A percentile compares a stretch with the other conserved stretches of the same genome.
Evolutionary conservation across 2,888 invertebrate species (phyloP).

Genomic region (Andrena haemorrhoa): DNA sequence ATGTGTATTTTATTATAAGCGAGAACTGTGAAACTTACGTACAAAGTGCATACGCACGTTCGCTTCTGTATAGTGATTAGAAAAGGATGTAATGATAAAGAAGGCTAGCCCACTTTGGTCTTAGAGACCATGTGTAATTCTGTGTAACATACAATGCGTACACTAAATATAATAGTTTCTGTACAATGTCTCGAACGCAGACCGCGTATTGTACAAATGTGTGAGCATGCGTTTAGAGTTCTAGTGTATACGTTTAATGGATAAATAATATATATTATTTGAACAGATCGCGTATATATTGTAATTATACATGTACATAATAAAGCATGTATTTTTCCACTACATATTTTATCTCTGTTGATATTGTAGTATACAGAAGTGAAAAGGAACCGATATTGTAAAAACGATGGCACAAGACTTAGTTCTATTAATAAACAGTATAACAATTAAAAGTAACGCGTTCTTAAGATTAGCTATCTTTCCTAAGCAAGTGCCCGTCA

Average conservation of each 20-base stretch:
- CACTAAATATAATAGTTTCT: constrained; percentile 35
- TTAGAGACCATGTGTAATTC: constrained; percentile 36
- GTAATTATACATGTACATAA: constrained; percentile 57
- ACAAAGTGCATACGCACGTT: constrained; percentile 65
- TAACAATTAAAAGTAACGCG: constrained; percentile 25
- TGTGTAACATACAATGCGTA: constrained; percentile 38
- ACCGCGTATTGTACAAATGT: constrained; percentile 49
- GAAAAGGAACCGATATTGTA: constrained; percentile 7
- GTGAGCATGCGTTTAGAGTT: constrained; percentile 57
- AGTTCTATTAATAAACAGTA: constrained; percentile 35
- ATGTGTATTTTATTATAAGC: constrained; percentile 46
- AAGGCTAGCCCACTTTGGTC: constrained; percentile 23
- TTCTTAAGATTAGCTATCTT: background rate
- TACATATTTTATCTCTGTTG: constrained; percentile 74
- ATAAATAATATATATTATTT: constrained; percentile 21
- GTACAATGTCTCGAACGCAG: constrained; percentile 21
- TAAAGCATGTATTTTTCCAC: constrained; percentile 75
- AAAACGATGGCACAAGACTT: constrained; percentile 22
- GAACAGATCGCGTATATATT: constrained; percentile 37
- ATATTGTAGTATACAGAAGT: constrained; percentile 39
- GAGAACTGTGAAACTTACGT: constrained; percentile 59
- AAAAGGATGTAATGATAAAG: constrained; percentile 10
- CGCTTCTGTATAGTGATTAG: constrained; percentile 28
- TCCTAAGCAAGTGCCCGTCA: background rate
- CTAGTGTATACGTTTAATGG: constrained; percentile 32